Base-by-base conservation (phyloP, 2,888 invertebrate genomes). In the Homarus gammarus region DNA sequence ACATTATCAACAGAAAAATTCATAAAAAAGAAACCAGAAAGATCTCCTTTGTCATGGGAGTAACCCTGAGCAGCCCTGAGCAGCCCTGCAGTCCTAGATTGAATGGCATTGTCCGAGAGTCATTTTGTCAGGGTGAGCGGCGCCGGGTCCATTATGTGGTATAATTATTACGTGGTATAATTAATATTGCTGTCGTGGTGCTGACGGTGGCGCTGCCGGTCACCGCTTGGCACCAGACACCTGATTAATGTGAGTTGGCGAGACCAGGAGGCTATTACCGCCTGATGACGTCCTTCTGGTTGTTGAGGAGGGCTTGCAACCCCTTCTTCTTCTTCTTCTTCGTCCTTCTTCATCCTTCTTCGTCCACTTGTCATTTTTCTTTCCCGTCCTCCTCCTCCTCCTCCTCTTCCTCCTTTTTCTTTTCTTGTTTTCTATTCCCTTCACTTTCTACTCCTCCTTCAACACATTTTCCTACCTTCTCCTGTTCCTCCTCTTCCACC, bases 81-180 rank as follows among this genome's bases (percentile, higher is more conserved):
- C n/a, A n/a, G n/a, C n/a, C n/a, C n/a, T n/a, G n/a, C n/a, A n/a
- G 81, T n/a, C 40, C 38, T 1, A 78, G 51, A 78, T 78, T 78
- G 78, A 78, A 51, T 51, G 36, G 51, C 56, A 78, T 78, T 78
- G 78, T 78, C 18, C 56, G 78, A 78, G 33, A 31, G 31, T 78
- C 56, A 78, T 78, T 78, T 56, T 51, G 22, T 1, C 40, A 22
- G n/a, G 38, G 51, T 1, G 73, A 38, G 38, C 6, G 36, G n/a
- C 18, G 73, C 12, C 5, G 15, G 56, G 78, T 31, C 56, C 78
- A 78, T 78, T 78, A 78, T 51, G 78, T 12, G 78, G 27, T 56
- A 31, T 70, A 84, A 84, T 84, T 84, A 84, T 84, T 73, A 84
- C 38, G 73, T 51, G 72, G 38, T 27, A 73, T 84, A 84, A 84